phyloP scores from a whole-genome alignment of 2,888 invertebrate species.

The Ochlodes sylvanus region DNA sequence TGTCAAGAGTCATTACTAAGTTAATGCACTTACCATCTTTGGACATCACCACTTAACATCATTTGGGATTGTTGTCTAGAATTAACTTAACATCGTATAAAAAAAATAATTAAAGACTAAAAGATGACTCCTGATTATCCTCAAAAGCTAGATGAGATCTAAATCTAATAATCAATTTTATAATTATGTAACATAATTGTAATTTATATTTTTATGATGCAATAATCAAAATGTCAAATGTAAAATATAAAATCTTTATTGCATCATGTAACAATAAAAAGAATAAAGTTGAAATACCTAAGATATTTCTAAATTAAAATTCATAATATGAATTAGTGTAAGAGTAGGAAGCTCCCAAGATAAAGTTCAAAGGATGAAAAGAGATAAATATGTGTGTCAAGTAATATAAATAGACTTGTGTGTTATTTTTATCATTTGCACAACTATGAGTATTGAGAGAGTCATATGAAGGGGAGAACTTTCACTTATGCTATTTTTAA shows the following conservation, averaged over 20 bases:
- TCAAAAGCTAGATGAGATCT: no score
- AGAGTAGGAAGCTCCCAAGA: slow-evolving; percentile 1
- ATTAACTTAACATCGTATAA: no score
- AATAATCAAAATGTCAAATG: slow-evolving; percentile 1
- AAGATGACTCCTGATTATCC: no score
- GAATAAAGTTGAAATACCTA: no score
- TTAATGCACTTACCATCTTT: no score
- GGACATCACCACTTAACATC: no score
- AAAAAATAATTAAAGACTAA: no score
- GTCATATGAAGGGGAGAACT: neutral
- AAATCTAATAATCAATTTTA: no score
- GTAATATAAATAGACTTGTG: slow-evolving; percentile 12
- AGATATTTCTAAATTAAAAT: no score
- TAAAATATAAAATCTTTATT: neutral
- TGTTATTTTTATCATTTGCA: slow-evolving; percentile 8
- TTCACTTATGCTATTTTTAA: slow-evolving; percentile 16
- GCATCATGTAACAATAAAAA: neutral
- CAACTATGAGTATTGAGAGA: neutral
- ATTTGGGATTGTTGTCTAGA: no score
- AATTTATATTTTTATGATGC: slow-evolving; percentile 3
- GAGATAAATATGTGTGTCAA: slow-evolving; percentile 9
- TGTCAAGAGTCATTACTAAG: no score
- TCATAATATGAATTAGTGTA: neutral
- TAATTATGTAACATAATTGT: neutral
- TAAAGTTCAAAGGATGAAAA: slow-evolving; percentile 21